Conservation (phyloP, 30 jellyfish, hydroid and myxozoan genomes). For the Cassiopea andromeda region DNA sequence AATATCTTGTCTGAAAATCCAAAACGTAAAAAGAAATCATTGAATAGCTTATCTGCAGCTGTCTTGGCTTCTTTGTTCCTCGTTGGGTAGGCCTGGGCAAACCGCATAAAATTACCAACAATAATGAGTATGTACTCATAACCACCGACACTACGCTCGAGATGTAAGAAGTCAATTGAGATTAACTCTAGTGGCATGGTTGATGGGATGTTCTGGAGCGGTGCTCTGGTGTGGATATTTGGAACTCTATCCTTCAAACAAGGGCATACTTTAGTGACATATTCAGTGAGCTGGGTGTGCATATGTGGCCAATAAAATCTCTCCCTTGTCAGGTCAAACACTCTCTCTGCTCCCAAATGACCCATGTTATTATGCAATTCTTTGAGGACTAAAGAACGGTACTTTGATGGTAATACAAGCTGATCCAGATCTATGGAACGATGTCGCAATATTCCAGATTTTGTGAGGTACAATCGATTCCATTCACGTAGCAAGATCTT, state of each 20-base stretch:
- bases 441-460: conserved; percentile 1
- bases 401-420: conserved; percentile 25
- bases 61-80: conserved; percentile 14
- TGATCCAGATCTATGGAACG: conserved; percentile 14
- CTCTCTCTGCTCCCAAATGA: conserved; percentile 61
- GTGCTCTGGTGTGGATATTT: conserved; percentile 27
- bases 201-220: conserved; percentile 51
- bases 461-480: conserved; percentile 11
- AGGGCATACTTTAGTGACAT: conserved; percentile 24
- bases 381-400: conserved; percentile 5
- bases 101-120: conserved; percentile 45
- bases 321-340: conserved; percentile 21
- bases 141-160: conserved; percentile 29
- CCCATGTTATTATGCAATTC: conserved; percentile 53
- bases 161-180: conserved; percentile 35
- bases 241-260: conserved; percentile 46
- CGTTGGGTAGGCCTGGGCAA: conserved; percentile 46
- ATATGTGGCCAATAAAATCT: conserved; percentile 62
- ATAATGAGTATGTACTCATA: conserved; percentile 32
- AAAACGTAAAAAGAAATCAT: conserved; percentile 25
- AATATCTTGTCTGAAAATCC: conserved; percentile 19
- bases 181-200: conserved; percentile 45
- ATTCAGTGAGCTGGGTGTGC: conserved; percentile 20
- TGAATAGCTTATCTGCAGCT: neutral
- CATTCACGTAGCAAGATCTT: conserved; percentile 13